Evolutionary conservation across 1,140 invertebrate genomes (phyloP).

Genomic region (Zaprionus nigranus): DNA sequence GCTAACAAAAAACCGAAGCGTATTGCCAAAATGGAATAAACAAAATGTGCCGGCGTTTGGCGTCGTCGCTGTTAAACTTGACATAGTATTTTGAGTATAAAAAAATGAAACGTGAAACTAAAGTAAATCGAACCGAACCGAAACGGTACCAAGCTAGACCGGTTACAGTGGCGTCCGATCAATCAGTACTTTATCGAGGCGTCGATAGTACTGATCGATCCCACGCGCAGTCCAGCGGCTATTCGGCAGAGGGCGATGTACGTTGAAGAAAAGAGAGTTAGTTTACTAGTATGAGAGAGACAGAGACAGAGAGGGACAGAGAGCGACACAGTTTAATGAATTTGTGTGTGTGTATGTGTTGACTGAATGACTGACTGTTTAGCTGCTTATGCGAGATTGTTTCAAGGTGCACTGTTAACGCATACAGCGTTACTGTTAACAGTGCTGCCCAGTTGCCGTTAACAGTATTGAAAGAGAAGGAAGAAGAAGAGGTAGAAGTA

Average conservation of each 20-base stretch:
- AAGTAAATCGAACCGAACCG: constrained; percentile 59
- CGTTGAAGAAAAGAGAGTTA: constrained; percentile 50
- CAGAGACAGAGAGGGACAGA: constrained; percentile 27
- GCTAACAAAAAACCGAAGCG: constrained; percentile 77
- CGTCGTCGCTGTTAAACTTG: constrained; percentile 82
- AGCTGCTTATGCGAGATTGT: constrained; percentile 9
- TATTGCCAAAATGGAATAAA: constrained; percentile 77
- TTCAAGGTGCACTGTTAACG: constrained; percentile 5
- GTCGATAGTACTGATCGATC: constrained; percentile 38
- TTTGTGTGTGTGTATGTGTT: constrained; percentile 23
- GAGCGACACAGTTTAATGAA: constrained; percentile 14
- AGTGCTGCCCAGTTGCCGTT: constrained; percentile 25
- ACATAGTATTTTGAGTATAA: constrained; percentile 44
- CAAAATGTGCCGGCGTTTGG: constrained; percentile 82
- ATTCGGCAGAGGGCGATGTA: constrained; percentile 45
- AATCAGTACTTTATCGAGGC: constrained; percentile 17
- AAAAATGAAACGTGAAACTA: constrained; percentile 62
- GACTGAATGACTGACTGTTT: constrained; percentile 48
- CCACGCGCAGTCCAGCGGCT: constrained; percentile 35
- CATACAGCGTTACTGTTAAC: constrained; percentile 19
- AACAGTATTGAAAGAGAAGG: not conserved
- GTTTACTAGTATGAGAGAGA: constrained; percentile 29
- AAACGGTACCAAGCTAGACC: constrained; percentile 17
- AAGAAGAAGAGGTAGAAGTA: not conserved
- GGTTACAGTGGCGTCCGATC: constrained; percentile 14